phyloP scores from a whole-genome alignment of 2,113 vertebrate genomes.

The Alaudala cheleensis region DNA sequence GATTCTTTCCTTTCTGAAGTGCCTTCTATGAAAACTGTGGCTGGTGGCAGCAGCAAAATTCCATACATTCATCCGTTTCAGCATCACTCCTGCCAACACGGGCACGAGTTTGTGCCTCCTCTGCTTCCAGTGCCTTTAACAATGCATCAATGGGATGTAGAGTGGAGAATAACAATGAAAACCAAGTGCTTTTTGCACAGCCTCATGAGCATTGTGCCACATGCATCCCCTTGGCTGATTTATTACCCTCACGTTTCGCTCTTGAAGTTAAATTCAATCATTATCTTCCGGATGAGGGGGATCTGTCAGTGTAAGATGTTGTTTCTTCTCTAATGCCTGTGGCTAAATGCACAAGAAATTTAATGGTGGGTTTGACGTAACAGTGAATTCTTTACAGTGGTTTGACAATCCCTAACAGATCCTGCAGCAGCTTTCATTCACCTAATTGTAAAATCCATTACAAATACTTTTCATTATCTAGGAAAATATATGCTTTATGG shows the following conservation, averaged over 20 bases:
- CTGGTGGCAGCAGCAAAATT: background rate
- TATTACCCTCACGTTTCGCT: background rate
- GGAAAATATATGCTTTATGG: background rate
- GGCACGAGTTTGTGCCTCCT: background rate
- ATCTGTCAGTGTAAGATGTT: background rate
- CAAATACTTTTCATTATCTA: background rate
- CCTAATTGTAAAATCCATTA: background rate
- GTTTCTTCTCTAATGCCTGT: background rate
- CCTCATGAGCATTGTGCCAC: background rate
- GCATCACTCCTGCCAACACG: background rate
- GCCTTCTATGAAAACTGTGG: constrained; percentile 9
- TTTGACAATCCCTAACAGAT: background rate
- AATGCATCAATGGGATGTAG: background rate
- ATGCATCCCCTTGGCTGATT: background rate
- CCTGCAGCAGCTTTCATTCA: background rate
- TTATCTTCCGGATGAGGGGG: background rate
- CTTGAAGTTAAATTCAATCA: background rate
- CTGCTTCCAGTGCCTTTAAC: background rate
- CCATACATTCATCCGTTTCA: background rate
- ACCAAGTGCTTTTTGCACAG: background rate
- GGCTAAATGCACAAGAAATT: background rate
- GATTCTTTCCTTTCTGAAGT: background rate
- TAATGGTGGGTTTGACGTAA: background rate
- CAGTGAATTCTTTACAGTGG: background rate
- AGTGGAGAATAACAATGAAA: background rate